Evolutionary conservation across 2,888 invertebrate genomes (phyloP).

Genomic region (Sceliomorpha sp.): DNA sequence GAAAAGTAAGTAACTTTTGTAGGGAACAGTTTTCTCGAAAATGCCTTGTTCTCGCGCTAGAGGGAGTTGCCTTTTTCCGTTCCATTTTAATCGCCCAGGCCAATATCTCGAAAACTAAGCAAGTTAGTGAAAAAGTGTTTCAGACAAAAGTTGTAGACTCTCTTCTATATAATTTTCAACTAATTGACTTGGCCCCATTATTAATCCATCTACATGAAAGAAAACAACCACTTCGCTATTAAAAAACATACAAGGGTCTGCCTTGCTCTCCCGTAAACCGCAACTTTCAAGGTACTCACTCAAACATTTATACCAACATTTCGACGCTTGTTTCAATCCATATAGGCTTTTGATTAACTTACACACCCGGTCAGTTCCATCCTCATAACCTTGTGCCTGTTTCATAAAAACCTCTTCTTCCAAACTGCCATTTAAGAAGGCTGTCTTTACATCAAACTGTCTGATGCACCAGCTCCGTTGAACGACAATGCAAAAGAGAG

Average conservation of each 20-base stretch:
- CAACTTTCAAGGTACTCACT: conserved; percentile 1
- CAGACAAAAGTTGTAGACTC: too few species aligned
- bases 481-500: conserved; percentile 7
- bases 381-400: conserved; percentile 12
- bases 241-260: conserved; percentile 20
- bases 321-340: conserved; percentile 14
- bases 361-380: conserved; percentile 5
- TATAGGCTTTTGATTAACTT: conserved; percentile 9
- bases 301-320: conserved; percentile 12
- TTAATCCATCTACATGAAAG: conserved; percentile 24
- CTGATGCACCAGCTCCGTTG: background rate
- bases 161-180: too few species aligned
- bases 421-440: conserved; percentile 5
- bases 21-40: too few species aligned
- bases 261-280: conserved; percentile 1
- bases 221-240: conserved; percentile 8
- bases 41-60: too few species aligned
- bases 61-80: too few species aligned
- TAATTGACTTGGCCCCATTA: conserved; percentile 15
- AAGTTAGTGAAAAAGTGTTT: too few species aligned
- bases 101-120: too few species aligned
- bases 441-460: conserved; percentile 22
- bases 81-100: too few species aligned
- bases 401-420: conserved; percentile 20
- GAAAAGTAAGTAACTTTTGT: too few species aligned